Conservation (phyloP, 1,140 invertebrate genomes). For the Temnothorax longispinosus region DNA sequence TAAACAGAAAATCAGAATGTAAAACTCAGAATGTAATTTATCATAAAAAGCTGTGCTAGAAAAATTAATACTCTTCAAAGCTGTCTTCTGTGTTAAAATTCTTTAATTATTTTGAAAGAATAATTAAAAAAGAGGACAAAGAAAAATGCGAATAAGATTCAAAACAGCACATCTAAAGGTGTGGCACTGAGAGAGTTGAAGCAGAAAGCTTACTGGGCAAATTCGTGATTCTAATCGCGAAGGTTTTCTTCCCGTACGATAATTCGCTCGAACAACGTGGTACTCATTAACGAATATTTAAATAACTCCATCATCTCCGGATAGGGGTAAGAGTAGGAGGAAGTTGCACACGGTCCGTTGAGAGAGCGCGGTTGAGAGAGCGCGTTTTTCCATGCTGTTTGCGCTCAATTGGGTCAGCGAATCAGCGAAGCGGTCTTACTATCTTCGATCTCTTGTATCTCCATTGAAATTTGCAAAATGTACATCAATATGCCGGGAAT, state of each 20-base stretch:
- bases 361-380: not conserved
- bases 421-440: not conserved
- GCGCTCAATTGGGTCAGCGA: not conserved
- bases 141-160: not conserved
- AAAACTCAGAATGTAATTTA: not conserved
- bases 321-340: constrained; percentile 11
- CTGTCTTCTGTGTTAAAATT: not conserved
- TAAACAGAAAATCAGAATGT: not conserved
- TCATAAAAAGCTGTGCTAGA: not conserved
- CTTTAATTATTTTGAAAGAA: not conserved
- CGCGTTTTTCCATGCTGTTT: constrained; percentile 22
- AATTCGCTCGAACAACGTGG: constrained; percentile 20
- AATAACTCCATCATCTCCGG: constrained; percentile 23
- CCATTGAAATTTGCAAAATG: constrained; percentile 34
- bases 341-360: not conserved
- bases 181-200: not conserved
- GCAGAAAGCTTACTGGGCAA: not conserved
- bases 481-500: constrained; percentile 18
- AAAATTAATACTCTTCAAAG: not conserved
- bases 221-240: constrained; percentile 20
- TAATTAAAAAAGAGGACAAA: not conserved
- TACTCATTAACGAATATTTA: constrained; percentile 53
- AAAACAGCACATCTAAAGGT: not conserved
- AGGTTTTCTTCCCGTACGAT: constrained; percentile 13
- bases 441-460: constrained; percentile 20